phyloP scores from a whole-genome alignment of 2,888 invertebrate species.

The Seladonia tumulorum region DNA sequence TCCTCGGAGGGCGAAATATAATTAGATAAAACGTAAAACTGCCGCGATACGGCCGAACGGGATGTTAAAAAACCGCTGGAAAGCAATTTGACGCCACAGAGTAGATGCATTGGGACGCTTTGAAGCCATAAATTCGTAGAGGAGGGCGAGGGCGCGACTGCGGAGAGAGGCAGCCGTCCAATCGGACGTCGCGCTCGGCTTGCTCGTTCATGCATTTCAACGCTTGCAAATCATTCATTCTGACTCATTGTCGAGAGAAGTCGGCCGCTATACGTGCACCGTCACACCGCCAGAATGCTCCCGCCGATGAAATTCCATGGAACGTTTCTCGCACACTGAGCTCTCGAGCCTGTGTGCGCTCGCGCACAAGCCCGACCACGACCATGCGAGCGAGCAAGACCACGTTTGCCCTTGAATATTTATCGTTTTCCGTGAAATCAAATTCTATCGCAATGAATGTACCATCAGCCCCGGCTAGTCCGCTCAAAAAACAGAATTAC shows the following conservation, averaged over 20 bases:
- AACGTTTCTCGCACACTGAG: constrained; percentile 41
- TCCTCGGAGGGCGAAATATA: constrained; percentile 48
- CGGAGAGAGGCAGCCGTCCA: constrained; percentile 59
- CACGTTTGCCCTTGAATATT: constrained; percentile 70
- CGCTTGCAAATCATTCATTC: constrained; percentile 76
- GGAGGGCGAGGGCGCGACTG: constrained; percentile 55
- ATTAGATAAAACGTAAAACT: constrained; percentile 64
- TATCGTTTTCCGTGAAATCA: constrained; percentile 72
- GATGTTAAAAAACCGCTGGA: constrained; percentile 70
- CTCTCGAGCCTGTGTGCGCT: background rate
- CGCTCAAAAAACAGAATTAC: constrained; percentile 52
- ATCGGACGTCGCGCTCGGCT: constrained; percentile 72
- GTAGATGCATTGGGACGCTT: constrained; percentile 72
- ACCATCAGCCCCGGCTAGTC: constrained; percentile 53
- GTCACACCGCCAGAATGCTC: constrained; percentile 62
- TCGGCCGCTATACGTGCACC: constrained; percentile 64
- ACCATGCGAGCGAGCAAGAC: constrained; percentile 17
- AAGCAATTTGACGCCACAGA: constrained; percentile 72
- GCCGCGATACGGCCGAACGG: constrained; percentile 42
- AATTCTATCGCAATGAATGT: constrained; percentile 67
- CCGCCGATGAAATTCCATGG: constrained; percentile 63
- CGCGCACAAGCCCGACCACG: background rate
- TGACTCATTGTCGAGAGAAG: constrained; percentile 73
- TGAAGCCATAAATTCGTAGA: constrained; percentile 72
- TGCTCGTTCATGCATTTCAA: constrained; percentile 77